Conservation (phyloP, 2,888 invertebrate genomes). For the Sinelater perroti region DNA sequence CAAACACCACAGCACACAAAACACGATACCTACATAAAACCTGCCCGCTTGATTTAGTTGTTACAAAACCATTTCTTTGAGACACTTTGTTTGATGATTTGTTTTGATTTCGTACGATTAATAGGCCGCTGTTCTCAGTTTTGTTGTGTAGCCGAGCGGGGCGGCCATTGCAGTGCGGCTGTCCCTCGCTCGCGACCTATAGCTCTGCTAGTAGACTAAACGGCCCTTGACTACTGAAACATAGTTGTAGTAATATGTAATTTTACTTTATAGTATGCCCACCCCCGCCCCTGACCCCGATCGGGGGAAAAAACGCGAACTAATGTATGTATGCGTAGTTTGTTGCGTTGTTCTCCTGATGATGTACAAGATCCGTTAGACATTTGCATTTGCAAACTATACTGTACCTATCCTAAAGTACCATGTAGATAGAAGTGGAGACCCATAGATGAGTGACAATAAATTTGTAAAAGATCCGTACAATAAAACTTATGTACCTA, state of each 20-base stretch:
- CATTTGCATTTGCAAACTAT: constrained; percentile 33
- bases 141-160: no score
- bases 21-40: background rate
- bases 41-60: no score
- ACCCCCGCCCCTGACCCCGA: constrained; percentile 61
- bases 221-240: constrained; percentile 3
- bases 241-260: constrained; percentile 42
- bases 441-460: constrained; percentile 36
- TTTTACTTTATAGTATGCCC: constrained; percentile 60
- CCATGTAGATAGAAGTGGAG: constrained; percentile 24
- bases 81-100: no score
- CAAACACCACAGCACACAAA: background rate
- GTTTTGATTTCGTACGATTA: no score
- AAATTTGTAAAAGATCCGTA: constrained; percentile 25
- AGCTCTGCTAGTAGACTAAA: constrained; percentile 19
- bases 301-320: constrained; percentile 62
- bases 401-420: constrained; percentile 22
- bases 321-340: constrained; percentile 63
- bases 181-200: no score
- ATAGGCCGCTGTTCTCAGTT: no score
- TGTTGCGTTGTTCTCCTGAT: constrained; percentile 60
- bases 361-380: constrained; percentile 60
- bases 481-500: constrained; percentile 21
- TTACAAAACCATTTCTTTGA: no score
- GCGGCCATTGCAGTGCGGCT: no score